Conservation (phyloP, 2,797 vertebrate genomes). For the Anguilla marmorata region DNA sequence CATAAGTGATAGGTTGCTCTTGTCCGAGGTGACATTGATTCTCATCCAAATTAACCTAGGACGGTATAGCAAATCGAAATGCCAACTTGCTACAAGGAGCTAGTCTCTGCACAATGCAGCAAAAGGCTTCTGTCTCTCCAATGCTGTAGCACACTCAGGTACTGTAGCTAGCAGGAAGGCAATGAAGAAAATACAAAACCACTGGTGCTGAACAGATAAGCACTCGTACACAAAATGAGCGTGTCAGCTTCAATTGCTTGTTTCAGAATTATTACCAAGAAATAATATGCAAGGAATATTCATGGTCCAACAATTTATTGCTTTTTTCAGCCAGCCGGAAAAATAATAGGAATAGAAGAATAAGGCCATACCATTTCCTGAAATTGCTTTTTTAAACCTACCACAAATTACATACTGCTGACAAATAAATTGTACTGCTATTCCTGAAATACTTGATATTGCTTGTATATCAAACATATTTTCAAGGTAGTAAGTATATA, state of each 20-base stretch:
- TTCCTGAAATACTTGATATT: neutral
- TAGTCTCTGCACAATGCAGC: too few species aligned
- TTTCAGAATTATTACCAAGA: neutral
- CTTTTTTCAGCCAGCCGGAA: neutral
- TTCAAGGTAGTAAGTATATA: neutral
- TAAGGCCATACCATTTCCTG: neutral
- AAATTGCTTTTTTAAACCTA: neutral
- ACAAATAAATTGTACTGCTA: neutral
- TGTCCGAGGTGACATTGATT: neutral
- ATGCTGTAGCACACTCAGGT: too few species aligned
- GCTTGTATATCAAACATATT: neutral
- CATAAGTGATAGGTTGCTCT: neutral
- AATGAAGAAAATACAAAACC: neutral
- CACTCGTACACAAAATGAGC: neutral
- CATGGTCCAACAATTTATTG: neutral
- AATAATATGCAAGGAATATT: neutral
- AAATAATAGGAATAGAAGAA: neutral
- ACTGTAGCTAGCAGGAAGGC: neutral
- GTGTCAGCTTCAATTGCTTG: neutral
- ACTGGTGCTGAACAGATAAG: neutral
- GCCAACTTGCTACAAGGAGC: too few species aligned
- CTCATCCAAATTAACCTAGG: neutral
- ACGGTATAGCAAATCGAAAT: neutral
- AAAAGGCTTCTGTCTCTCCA: too few species aligned
- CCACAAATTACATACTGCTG: too few species aligned